These are phyloP conservation scores for Myiozetetes cayanensis DNA, from an alignment of 2,113 vertebrate genomes.

Conservation along the genomic window DNA sequence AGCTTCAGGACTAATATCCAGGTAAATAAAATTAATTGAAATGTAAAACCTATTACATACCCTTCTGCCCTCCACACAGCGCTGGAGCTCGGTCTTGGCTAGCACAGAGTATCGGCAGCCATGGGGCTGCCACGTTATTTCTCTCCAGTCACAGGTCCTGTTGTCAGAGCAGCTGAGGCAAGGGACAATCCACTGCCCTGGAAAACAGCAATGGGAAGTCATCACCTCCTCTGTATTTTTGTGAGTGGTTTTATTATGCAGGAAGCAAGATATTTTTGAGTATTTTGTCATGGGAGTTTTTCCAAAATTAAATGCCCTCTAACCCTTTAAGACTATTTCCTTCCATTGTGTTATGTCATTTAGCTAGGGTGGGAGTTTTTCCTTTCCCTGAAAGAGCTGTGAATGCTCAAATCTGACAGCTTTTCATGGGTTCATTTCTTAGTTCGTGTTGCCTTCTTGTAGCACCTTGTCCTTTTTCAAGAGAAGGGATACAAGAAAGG, in stretches of 20 bases:
- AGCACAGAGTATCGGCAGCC: constrained; percentile 79
- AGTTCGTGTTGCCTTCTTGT: not conserved
- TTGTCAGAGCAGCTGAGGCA: constrained; percentile 96
- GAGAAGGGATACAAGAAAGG: not conserved
- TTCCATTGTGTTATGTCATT: not conserved
- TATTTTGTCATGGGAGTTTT: not conserved
- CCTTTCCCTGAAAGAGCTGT: not conserved
- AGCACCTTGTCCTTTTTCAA: not conserved
- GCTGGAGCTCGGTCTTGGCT: constrained; percentile 79
- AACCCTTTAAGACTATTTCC: not conserved
- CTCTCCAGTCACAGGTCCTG: constrained; percentile 96
- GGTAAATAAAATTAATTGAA: not conserved
- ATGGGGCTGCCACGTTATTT: constrained; percentile 88
- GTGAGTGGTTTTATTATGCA: not conserved
- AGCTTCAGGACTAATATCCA: not conserved
- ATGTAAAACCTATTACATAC: constrained; percentile 64
- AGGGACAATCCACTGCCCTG: constrained; percentile 94
- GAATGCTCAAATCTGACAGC: not conserved
- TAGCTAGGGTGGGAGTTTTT: not conserved
- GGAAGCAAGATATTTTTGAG: not conserved
- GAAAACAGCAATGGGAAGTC: constrained; percentile 9
- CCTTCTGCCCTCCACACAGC: constrained; percentile 84
- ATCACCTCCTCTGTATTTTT: not conserved
- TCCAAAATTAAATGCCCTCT: not conserved
- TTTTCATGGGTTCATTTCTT: not conserved